Percentiles rank a stretch among this genome's conserved stretches.
Evolutionary conservation across 2,888 invertebrate genomes (phyloP).

Genomic region (Drosophila acutilabella): DNA sequence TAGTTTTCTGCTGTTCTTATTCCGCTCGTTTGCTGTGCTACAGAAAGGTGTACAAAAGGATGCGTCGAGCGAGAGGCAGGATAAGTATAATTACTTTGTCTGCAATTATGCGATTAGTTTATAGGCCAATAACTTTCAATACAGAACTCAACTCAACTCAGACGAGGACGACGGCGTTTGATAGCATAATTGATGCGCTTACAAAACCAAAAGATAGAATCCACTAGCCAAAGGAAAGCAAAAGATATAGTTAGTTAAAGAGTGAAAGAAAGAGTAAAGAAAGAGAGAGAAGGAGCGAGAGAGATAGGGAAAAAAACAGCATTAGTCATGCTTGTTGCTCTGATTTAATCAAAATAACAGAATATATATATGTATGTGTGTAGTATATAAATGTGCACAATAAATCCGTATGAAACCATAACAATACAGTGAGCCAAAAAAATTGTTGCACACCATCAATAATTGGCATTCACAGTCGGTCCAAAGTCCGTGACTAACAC

Average conservation of each 20-base stretch:
- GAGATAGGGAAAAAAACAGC: not conserved
- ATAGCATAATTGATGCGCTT: slow-evolving; percentile 66
- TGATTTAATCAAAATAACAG: slow-evolving; percentile 66
- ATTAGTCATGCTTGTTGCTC: slow-evolving; percentile 32
- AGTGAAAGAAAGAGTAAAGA: not conserved
- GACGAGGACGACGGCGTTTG: slow-evolving; percentile 12
- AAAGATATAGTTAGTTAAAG: not conserved
- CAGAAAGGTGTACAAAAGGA: slow-evolving; percentile 57
- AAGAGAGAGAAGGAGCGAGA: not conserved
- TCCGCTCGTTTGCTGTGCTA: not conserved
- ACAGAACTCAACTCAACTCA: slow-evolving; percentile 13
- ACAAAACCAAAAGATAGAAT: slow-evolving; percentile 26
- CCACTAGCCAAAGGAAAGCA: not conserved
- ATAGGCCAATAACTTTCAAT: slow-evolving; percentile 82
- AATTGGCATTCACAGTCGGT: slow-evolving; percentile 44
- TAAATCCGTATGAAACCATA: slow-evolving; percentile 32
- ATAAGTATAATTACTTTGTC: slow-evolving; percentile 74
- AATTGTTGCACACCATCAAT: slow-evolving; percentile 55
- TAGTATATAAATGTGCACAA: not conserved
- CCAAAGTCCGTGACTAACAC: slow-evolving; percentile 57
- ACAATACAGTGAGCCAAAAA: slow-evolving; percentile 18
- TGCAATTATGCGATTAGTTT: slow-evolving; percentile 82
- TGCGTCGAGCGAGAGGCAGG: slow-evolving; percentile 32
- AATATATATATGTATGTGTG: not conserved
- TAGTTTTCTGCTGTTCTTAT: slow-evolving; percentile 16